These are phyloP conservation scores for Heliopora coerulea DNA, from an alignment of 92 coral and sea anemone species.

Conservation along the genomic window DNA sequence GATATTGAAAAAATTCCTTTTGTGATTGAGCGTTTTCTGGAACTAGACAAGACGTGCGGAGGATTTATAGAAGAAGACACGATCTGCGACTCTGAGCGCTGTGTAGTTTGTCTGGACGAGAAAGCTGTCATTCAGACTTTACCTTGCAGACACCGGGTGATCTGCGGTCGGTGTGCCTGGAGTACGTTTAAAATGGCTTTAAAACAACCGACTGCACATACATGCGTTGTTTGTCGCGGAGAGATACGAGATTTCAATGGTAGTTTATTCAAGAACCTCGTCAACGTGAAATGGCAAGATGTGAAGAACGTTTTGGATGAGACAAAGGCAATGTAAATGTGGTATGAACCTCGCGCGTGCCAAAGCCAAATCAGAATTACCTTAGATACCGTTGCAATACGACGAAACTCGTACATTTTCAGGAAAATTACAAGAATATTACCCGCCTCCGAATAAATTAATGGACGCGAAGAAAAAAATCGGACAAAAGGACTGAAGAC, in stretches of 20 bases:
- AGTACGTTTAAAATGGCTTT: constrained; percentile 75
- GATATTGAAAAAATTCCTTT: constrained; percentile 81
- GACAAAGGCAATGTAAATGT: constrained; percentile 41
- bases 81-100: constrained; percentile 53
- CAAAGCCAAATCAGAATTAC: too few species aligned
- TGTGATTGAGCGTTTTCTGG: constrained; percentile 82
- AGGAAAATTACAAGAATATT: too few species aligned
- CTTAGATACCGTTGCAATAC: too few species aligned
- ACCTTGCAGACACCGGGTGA: constrained; percentile 82
- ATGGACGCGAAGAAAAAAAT: too few species aligned
- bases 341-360: not conserved
- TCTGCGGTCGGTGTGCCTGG: constrained; percentile 97
- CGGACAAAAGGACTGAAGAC: too few species aligned
- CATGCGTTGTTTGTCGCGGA: constrained; percentile 85
- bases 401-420: too few species aligned
- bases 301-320: constrained; percentile 79
- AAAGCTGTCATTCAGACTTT: constrained; percentile 80
- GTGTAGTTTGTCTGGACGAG: constrained; percentile 78
- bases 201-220: constrained; percentile 60
- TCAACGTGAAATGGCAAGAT: constrained; percentile 83
- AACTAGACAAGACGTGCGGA: constrained; percentile 58
- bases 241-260: constrained; percentile 89
- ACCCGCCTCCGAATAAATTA: too few species aligned
- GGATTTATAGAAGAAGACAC: constrained; percentile 30
- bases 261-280: constrained; percentile 69